Evolutionary conservation across 2,888 invertebrate species (phyloP).

Genomic region (Tetranychus truncatus): DNA sequence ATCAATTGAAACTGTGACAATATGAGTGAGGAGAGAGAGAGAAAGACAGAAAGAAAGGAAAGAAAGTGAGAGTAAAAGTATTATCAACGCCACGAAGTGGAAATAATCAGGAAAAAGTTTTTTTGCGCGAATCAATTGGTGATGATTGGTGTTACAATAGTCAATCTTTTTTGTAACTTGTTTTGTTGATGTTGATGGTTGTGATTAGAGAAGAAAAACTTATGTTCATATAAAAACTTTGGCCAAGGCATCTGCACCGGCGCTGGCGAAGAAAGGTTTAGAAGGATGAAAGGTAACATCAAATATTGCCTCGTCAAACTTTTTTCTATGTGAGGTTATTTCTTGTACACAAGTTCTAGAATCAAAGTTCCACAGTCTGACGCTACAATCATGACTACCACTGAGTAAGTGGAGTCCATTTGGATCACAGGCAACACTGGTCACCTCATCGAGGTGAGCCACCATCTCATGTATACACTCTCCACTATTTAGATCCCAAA

Average conservation of each 20-base stretch:
- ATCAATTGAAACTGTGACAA: neutral
- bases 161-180: too few species aligned
- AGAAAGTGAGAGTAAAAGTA: neutral
- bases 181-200: too few species aligned
- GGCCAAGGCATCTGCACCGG: conserved; percentile 93
- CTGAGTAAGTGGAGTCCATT: conserved; percentile 94
- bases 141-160: too few species aligned
- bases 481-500: conserved; percentile 86
- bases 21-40: neutral
- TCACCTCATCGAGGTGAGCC: conserved; percentile 94
- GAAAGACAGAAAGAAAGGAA: neutral
- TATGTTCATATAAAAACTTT: conserved; percentile 56
- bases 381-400: conserved; percentile 51
- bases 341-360: conserved; percentile 98
- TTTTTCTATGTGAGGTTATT: conserved; percentile 97
- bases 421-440: conserved; percentile 91
- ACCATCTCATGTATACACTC: conserved; percentile 93
- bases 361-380: conserved; percentile 46
- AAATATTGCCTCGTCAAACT: conserved; percentile 96
- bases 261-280: conserved; percentile 93
- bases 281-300: conserved; percentile 98
- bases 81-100: neutral
- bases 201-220: too few species aligned
- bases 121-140: too few species aligned
- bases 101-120: too few species aligned